These are phyloP conservation scores for Ophthalmolycus amberensis DNA, from an alignment of 2,113 vertebrate species.

Conservation along the genomic window DNA sequence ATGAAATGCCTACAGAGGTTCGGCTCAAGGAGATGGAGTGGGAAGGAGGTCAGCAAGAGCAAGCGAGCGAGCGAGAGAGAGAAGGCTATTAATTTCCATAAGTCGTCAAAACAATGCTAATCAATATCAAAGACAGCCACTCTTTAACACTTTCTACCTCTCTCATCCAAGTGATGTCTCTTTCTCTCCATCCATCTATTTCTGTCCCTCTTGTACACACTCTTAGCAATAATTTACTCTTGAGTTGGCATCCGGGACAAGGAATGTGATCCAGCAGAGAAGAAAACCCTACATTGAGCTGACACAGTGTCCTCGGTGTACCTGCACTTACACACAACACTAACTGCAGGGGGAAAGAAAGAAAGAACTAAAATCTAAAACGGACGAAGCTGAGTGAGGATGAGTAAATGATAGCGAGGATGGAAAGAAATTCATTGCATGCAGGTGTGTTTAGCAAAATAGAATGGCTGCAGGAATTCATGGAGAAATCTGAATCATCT, in stretches of 20 bases:
- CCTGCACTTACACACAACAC: constrained; percentile 14
- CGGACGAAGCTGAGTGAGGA: background rate
- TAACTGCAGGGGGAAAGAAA: background rate
- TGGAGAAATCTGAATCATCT: background rate
- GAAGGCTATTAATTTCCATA: constrained; percentile 48
- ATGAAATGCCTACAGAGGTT: constrained; percentile 44
- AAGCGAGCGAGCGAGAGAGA: constrained; percentile 33
- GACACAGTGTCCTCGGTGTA: constrained; percentile 48
- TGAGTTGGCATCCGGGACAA: constrained; percentile 72
- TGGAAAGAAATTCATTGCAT: background rate
- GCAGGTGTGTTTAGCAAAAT: too few relatives aligned
- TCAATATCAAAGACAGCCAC: constrained; percentile 54
- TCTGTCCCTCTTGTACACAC: constrained; percentile 12
- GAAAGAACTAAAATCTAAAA: background rate
- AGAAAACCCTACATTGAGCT: constrained; percentile 33
- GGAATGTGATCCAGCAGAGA: constrained; percentile 42
- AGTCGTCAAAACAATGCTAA: constrained; percentile 58
- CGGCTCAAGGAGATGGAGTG: constrained; percentile 44
- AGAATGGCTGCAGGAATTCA: background rate
- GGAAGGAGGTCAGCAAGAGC: constrained; percentile 53
- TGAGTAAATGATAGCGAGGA: background rate
- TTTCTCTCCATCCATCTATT: constrained; percentile 11
- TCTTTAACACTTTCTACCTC: constrained; percentile 25
- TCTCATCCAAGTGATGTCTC: constrained; percentile 6
- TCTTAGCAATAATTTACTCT: constrained; percentile 61